Conservation (phyloP, 1,140 invertebrate species). For the Heliconius himera region DNA sequence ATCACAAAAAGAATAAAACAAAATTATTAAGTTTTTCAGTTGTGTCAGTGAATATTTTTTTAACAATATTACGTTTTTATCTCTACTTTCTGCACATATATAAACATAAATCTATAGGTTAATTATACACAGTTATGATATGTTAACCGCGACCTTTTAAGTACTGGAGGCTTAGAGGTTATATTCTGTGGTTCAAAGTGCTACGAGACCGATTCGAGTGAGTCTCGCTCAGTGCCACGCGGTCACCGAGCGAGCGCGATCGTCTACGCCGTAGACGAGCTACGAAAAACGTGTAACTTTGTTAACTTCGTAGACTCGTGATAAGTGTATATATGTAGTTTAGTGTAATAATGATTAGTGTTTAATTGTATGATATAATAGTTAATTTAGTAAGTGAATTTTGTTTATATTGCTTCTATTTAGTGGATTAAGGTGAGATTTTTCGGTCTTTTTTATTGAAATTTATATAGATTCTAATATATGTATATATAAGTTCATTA, state of each 20-base stretch:
- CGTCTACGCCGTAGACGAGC: constrained; percentile 32
- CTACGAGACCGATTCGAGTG: constrained; percentile 24
- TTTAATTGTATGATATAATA: neutral
- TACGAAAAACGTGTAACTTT: constrained; percentile 32
- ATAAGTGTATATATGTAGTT: neutral
- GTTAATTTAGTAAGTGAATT: constrained; percentile 6
- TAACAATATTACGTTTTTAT: too few species aligned
- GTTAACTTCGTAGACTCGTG: constrained; percentile 24
- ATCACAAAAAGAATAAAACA: too few species aligned
- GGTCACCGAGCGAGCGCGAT: constrained; percentile 35
- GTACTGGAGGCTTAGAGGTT: constrained; percentile 1
- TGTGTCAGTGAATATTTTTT: neutral
- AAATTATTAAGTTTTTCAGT: too few species aligned
- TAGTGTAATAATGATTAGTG: constrained; percentile 6
- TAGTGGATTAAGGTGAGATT: constrained; percentile 8
- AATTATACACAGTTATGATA: neutral
- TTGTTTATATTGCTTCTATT: constrained; percentile 9
- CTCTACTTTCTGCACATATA: too few species aligned
- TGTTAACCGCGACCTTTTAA: constrained; percentile 20
- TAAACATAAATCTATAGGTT: neutral
- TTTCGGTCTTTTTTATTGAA: neutral
- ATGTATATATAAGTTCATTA: neutral
- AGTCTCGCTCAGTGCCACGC: constrained; percentile 36
- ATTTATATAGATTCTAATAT: neutral
- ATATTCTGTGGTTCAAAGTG: constrained; percentile 15